A percentile compares a stretch with the other conserved stretches of the same genome.
Evolutionary conservation across 2,113 vertebrate species (phyloP).

Genomic region (Damaliscus lunatus): DNA sequence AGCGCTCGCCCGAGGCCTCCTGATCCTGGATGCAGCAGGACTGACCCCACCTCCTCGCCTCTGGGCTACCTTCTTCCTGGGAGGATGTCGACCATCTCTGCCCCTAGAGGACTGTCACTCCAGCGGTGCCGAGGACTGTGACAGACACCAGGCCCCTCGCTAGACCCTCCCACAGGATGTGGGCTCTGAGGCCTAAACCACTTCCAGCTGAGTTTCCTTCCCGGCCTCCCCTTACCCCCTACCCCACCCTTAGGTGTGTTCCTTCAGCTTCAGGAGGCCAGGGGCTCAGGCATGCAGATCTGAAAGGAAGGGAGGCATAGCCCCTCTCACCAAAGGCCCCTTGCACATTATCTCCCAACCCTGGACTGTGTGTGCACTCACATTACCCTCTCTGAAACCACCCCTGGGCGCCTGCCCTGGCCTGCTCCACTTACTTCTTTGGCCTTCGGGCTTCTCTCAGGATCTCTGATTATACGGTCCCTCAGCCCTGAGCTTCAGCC

Average conservation of each 20-base stretch:
- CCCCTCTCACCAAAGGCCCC: constrained; percentile 23
- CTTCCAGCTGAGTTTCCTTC: constrained; percentile 49
- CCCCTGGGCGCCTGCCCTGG: not conserved
- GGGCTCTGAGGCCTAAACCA: constrained; percentile 51
- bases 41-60: constrained; percentile 16
- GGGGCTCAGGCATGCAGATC: not conserved
- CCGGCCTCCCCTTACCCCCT: not conserved
- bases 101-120: constrained; percentile 20
- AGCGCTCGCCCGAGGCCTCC: constrained; percentile 3
- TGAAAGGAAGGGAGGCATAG: not conserved
- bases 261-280: not conserved
- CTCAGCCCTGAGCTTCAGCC: not conserved
- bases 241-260: not conserved
- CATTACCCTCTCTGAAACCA: not conserved
- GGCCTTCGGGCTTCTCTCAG: constrained; percentile 70
- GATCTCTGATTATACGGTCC: constrained; percentile 43
- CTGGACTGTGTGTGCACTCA: not conserved
- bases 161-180: constrained; percentile 45
- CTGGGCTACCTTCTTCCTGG: not conserved
- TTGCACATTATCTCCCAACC: not conserved
- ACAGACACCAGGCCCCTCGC: not conserved
- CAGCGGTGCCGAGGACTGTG: not conserved
- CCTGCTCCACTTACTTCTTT: not conserved
- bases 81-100: constrained; percentile 33
- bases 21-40: constrained; percentile 22